Evolutionary conservation across 2,797 vertebrate genomes (phyloP), one percentile per base, ranked within the genome.

Genomic region (Cynodonichthys magdalenae): DNA sequence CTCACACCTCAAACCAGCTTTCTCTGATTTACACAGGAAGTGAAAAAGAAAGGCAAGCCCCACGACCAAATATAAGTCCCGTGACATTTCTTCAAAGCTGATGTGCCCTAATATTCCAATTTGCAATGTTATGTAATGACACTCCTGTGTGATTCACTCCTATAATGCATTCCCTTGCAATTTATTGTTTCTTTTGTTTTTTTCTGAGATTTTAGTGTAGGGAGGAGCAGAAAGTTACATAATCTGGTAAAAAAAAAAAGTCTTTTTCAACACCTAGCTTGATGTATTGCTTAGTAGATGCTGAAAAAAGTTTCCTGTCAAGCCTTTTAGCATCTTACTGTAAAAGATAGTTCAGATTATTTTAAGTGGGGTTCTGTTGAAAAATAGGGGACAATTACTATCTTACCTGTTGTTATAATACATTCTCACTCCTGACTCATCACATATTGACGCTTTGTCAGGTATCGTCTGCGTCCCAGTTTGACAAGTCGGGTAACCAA

Each of bases 31-130:
- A 71, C 58, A 51, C 57, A 53, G 51, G 60, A 53, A 80, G 54
- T 59, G 47, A 72, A 74, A 83, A 63, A 79, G 64, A 76, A 86
- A 80, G 74, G 76, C 76, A 76, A 74, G 34, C 18, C 74, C 74
- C 3, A 20, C 67, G 63, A 77, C 81, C 82, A 84, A 86, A 88
- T 81, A 84, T 78, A 85, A 85, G 85, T 77, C 72, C 62, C 51
- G 71, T 82, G 87, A 87, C 73, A 73, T 85, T 68, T 83, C 69
- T 44, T 71, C n/a, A 36, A 5, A 66, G 71, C 70, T 56, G 55
- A 79, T 75, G 53, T 75, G 74, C 55, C 56, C 63, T 68, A 71
- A 84, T 82, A 83, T 84, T 80, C 56, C 61, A 62, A 18, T 74
- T 81, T 59, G 49, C 59, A 55, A 60, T 50, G 66, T 89, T 87